These are phyloP conservation scores for Tetragonisca angustula DNA, from an alignment of 2,888 invertebrate species.

Conservation along the genomic window DNA sequence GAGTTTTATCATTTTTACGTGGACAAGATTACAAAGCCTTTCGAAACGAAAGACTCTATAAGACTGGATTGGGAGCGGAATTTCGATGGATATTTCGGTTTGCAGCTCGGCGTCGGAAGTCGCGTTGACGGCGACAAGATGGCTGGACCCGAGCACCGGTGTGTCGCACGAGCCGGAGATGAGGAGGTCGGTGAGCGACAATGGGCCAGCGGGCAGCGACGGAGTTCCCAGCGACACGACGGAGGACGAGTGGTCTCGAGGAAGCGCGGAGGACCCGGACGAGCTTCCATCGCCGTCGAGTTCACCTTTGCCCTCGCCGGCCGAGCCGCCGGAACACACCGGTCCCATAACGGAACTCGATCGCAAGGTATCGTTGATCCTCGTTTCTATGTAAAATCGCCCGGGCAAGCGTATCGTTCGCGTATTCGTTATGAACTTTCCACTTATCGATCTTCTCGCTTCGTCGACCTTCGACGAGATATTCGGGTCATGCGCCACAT, in stretches of 20 bases:
- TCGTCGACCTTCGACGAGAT: neutral
- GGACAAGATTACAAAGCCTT: no score
- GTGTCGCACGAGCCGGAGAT: conserved; percentile 79
- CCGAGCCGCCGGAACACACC: conserved; percentile 81
- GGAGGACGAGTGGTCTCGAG: conserved; percentile 90
- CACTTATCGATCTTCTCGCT: neutral
- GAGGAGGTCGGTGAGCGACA: conserved; percentile 82
- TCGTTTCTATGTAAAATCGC: neutral
- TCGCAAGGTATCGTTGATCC: conserved; percentile 84
- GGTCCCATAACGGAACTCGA: conserved; percentile 87
- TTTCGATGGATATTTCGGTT: neutral
- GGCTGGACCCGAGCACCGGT: conserved; percentile 78
- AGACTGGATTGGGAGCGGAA: no score
- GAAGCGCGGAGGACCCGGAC: conserved; percentile 89
- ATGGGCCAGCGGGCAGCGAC: conserved; percentile 85
- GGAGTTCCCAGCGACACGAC: conserved; percentile 87
- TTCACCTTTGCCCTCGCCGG: conserved; percentile 75
- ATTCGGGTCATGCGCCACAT: neutral
- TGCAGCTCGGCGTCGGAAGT: conserved; percentile 81
- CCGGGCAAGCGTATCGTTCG: neutral
- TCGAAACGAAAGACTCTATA: no score
- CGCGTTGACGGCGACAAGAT: conserved; percentile 73
- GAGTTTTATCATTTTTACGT: no score
- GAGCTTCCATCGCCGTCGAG: conserved; percentile 82
- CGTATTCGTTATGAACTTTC: neutral